Evolutionary conservation across 2,888 invertebrate genomes (phyloP).

Genomic region (Ectemnius cavifrons): DNA sequence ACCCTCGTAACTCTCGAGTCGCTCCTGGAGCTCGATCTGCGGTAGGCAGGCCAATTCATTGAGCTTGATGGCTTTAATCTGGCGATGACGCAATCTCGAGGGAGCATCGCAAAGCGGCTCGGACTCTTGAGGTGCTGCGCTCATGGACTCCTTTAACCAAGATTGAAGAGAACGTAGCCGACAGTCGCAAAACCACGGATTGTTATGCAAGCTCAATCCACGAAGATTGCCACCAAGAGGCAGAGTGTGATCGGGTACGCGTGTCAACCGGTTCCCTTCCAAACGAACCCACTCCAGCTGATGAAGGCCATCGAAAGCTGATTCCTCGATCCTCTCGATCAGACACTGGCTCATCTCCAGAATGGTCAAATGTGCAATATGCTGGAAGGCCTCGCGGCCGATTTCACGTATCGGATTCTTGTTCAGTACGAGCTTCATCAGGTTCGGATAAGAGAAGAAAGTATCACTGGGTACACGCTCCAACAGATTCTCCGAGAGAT

Average conservation of each 20-base stretch:
- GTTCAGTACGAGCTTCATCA: slow-evolving; percentile 90
- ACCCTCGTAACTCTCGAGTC: slow-evolving; percentile 88
- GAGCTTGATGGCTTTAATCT: slow-evolving; percentile 84
- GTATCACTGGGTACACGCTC: slow-evolving; percentile 88
- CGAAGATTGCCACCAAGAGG: slow-evolving; percentile 86
- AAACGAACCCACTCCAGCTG: slow-evolving; percentile 91
- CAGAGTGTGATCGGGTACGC: slow-evolving; percentile 78
- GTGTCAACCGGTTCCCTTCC: slow-evolving; percentile 88
- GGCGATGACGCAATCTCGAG: slow-evolving; percentile 82
- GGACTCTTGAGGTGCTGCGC: slow-evolving; percentile 87
- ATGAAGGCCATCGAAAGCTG: slow-evolving; percentile 89
- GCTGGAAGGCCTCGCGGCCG: slow-evolving; percentile 86
- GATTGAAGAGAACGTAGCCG: slow-evolving; percentile 86
- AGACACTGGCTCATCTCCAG: slow-evolving; percentile 91
- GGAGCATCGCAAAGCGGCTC: slow-evolving; percentile 89
- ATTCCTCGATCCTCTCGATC: slow-evolving; percentile 87
- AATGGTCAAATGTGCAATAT: slow-evolving; percentile 87
- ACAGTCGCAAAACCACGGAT: slow-evolving; percentile 95
- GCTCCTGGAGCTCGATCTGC: slow-evolving; percentile 87
- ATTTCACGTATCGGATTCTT: slow-evolving; percentile 89
- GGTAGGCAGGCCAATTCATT: slow-evolving; percentile 90
- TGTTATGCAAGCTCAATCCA: slow-evolving; percentile 90
- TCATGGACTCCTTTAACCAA: slow-evolving; percentile 85
- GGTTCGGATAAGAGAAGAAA: slow-evolving; percentile 87
- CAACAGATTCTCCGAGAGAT: slow-evolving; percentile 90